These are phyloP conservation scores for Sparidentex hasta DNA, from an alignment of 2,797 vertebrate species.

Conservation along the genomic window DNA sequence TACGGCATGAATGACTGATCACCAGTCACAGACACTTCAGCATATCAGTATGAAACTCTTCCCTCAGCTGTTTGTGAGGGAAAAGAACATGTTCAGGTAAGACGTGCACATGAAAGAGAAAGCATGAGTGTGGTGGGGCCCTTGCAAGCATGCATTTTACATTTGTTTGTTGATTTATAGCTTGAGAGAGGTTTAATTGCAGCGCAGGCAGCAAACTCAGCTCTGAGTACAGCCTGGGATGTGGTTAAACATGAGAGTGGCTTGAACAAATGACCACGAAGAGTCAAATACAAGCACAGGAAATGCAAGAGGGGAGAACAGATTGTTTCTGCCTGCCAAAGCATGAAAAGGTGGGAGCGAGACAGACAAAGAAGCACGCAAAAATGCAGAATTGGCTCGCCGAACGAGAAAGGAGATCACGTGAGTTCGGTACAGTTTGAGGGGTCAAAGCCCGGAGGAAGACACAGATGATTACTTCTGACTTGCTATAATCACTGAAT, in stretches of 20 bases:
- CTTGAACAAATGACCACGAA: constrained; percentile 14
- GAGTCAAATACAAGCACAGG: constrained; percentile 35
- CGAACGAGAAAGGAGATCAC: constrained; percentile 11
- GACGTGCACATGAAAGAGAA: constrained; percentile 6
- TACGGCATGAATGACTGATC: constrained; percentile 51
- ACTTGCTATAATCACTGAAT: constrained; percentile 32
- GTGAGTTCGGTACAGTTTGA: constrained; percentile 12
- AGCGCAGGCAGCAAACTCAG: constrained; percentile 32
- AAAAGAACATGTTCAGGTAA: not conserved
- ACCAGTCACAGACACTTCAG: constrained; percentile 15
- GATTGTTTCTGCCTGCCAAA: constrained; percentile 11
- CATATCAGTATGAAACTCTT: constrained; percentile 32
- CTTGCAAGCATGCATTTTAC: constrained; percentile 24
- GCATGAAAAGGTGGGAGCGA: not conserved
- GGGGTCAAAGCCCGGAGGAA: constrained; percentile 47
- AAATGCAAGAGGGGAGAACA: not conserved
- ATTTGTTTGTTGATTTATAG: constrained; percentile 62
- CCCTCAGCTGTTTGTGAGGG: constrained; percentile 21
- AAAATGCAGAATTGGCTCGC: not conserved
- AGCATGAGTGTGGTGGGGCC: constrained; percentile 3
- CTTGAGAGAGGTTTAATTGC: constrained; percentile 53
- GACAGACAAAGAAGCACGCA: constrained; percentile 12
- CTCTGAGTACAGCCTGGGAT: constrained; percentile 34
- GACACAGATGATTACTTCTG: constrained; percentile 49
- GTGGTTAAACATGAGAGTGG: constrained; percentile 48